Percentiles rank a stretch among this genome's conserved stretches.
These are phyloP conservation scores for Falcunculus frontatus DNA, from an alignment of 2,113 vertebrate species.

Conservation along the genomic window DNA sequence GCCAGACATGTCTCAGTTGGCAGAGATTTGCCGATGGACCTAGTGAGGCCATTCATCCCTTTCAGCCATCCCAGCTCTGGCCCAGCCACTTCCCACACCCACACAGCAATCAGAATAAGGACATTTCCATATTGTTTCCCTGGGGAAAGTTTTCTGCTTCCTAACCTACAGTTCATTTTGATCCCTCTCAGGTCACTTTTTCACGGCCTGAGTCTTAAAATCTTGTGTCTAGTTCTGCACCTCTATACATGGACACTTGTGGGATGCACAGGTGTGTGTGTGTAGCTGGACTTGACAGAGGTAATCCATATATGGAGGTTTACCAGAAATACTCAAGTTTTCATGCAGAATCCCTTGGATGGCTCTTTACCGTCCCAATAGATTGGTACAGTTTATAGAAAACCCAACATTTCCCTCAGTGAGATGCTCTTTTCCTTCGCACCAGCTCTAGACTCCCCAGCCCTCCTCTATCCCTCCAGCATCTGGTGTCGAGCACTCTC, in stretches of 20 bases:
- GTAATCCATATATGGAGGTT: not conserved
- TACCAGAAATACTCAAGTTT: not conserved
- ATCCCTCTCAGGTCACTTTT: not conserved
- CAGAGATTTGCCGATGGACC: not conserved
- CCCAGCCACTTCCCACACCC: not conserved
- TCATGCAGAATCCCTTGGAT: not conserved
- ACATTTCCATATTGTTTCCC: not conserved
- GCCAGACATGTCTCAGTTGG: not conserved
- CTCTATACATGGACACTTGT: not conserved
- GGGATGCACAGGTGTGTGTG: not conserved
- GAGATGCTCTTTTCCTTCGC: not conserved
- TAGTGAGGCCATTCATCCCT: not conserved
- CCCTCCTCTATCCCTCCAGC: not conserved
- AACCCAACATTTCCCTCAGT: not conserved
- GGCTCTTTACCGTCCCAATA: not conserved
- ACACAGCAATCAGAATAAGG: not conserved
- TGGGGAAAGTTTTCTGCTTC: not conserved
- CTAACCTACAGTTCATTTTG: not conserved
- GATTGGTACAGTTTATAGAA: not conserved
- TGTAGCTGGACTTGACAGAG: not conserved
- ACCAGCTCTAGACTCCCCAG: too few relatives aligned
- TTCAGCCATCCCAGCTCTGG: not conserved
- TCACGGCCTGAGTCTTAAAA: not conserved
- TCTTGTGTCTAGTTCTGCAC: not conserved
- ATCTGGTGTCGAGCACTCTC: fast-evolving